A percentile compares a stretch with the other conserved stretches of the same genome.
Conservation (phyloP, 2,888 invertebrate species). For the Oscheius sp. region DNA sequence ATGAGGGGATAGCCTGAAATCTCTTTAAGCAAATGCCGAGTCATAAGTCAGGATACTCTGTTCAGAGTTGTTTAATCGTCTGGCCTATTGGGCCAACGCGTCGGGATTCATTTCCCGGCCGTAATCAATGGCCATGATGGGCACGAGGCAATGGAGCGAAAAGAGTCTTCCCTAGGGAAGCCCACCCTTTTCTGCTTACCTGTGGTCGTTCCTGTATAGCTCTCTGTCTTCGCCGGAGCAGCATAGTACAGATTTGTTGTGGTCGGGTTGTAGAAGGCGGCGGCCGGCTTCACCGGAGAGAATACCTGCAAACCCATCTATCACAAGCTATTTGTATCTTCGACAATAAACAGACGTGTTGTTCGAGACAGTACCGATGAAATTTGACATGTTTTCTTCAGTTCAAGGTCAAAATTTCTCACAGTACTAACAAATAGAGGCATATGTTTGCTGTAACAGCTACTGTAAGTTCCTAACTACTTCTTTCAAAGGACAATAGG, state of each 20-base stretch:
- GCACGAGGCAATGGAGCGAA: conserved; percentile 30
- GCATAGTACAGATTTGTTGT: conserved; percentile 38
- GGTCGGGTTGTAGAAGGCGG: conserved; percentile 31
- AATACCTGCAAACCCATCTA: conserved; percentile 36
- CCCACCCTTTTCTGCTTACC: conserved; percentile 2
- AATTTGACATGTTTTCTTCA: no score
- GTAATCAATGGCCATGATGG: conserved; percentile 39
- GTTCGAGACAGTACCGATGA: no score
- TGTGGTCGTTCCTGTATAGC: conserved; percentile 8
- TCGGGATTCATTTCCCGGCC: conserved; percentile 34
- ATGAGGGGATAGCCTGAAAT: conserved; percentile 47
- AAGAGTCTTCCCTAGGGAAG: conserved; percentile 24
- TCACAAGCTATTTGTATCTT: not conserved
- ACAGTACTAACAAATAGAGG: no score
- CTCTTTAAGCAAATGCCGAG: not conserved
- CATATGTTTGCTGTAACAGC: no score
- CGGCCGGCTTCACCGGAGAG: conserved; percentile 41
- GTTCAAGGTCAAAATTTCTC: no score
- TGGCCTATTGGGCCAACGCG: conserved; percentile 18
- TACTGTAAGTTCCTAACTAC: no score
- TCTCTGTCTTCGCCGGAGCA: conserved; percentile 25
- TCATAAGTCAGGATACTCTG: conserved; percentile 5
- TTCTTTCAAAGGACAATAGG: no score
- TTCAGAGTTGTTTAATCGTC: conserved; percentile 29
- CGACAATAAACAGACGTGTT: not conserved